Base-by-base conservation (phyloP, 2,888 invertebrate species). In the Parascotia fuliginaria region DNA sequence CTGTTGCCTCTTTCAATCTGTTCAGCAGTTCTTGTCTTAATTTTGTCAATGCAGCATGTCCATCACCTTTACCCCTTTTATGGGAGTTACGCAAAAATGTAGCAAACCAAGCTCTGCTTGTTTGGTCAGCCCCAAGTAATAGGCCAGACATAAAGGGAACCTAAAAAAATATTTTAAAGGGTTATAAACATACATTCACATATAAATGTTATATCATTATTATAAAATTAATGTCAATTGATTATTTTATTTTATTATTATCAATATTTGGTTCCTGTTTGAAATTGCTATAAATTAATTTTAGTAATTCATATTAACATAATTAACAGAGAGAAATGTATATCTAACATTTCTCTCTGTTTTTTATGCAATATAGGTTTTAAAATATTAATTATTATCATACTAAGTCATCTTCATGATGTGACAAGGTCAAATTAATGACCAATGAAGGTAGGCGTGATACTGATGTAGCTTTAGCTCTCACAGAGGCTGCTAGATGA, bases 91-190 rank as follows among this genome's bases (percentile, higher is more conserved):
- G 94, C 37, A 98, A 95, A 77, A 97, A 98, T 74, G 96, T 94
- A 0, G 98, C 97, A 83, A 98, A 98, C 98, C 98, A 99, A 44
- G 96, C 96, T 72, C 98, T 93, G 2, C 97, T 95, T 60, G 95
- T 95, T 77, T 97, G 96, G 85, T 98, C 98, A 74, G 96, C 97
- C 11, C 98, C 98, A 34, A 99, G 93, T 51, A 98, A 86, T 41
- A 98, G 92, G 3, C 98, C 98, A 32, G 98, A 97, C 53, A 98
- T 94, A 85, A 97, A 98, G 1, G 97, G 95, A 15, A 97, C 96
- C 87, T 94, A 67, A 7, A 41, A 76, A 53, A 49, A 13, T 19
- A 42, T 42, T 29, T 4, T 28, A 9, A 14, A 11, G n/a, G 2
- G 2, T 27, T 7, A 27, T 27, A n/a, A n/a, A n/a, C n/a, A n/a